Percentiles rank a stretch among this genome's conserved stretches.
phyloP scores from a whole-genome alignment of 2,113 vertebrate species.

The Eretmochelys imbricata region DNA sequence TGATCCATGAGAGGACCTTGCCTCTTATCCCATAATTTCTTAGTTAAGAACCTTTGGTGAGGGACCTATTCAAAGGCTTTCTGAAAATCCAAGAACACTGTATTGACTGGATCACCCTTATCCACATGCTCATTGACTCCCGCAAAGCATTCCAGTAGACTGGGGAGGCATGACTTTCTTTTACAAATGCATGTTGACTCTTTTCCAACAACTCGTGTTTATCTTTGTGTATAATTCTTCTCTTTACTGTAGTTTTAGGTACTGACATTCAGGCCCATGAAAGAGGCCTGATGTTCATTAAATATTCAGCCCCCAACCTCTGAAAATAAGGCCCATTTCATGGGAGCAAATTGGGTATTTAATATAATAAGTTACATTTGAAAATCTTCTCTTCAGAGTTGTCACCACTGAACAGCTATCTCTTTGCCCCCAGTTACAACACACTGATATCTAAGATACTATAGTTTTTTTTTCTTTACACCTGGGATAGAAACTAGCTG shows the following conservation, averaged over 20 bases:
- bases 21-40: neutral
- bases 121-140: too few species aligned
- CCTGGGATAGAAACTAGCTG: neutral
- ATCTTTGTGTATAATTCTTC: neutral
- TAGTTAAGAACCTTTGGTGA: neutral
- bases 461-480: neutral
- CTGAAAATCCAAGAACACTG: too few species aligned
- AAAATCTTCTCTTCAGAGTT: neutral
- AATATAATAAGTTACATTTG: neutral
- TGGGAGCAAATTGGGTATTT: neutral
- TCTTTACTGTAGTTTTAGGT: neutral
- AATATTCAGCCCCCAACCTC: neutral
- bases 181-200: too few species aligned
- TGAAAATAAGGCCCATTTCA: neutral
- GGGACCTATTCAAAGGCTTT: too few species aligned
- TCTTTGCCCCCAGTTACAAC: neutral
- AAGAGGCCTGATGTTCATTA: neutral
- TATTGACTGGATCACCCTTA: neutral
- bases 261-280: neutral
- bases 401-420: neutral
- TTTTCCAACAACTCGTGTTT: too few species aligned
- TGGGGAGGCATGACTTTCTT: too few species aligned
- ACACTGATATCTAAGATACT: neutral
- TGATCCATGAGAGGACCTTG: neutral
- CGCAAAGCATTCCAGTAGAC: too few species aligned